Evolutionary conservation across 2,797 vertebrate species (phyloP).

Genomic region (Protosalanx chinensis): DNA sequence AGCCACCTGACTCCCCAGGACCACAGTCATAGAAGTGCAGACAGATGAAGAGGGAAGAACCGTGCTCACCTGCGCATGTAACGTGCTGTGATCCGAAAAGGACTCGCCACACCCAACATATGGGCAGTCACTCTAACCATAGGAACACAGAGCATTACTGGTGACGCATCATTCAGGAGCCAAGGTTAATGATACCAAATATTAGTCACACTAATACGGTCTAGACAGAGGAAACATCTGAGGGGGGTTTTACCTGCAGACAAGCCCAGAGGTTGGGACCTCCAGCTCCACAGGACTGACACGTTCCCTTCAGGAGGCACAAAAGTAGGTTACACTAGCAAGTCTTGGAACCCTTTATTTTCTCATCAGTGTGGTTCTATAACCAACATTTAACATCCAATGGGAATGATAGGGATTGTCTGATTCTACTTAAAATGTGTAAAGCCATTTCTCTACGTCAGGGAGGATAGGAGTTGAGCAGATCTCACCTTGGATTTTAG

Average conservation of each 20-base stretch:
- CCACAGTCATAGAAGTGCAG: not conserved
- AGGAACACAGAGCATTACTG: constrained; percentile 22
- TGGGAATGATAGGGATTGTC: not conserved
- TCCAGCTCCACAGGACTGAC: constrained; percentile 90
- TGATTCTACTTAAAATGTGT: too few species aligned
- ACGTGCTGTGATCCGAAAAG: constrained; percentile 92
- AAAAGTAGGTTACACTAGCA: not conserved
- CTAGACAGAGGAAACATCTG: not conserved
- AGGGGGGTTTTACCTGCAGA: constrained; percentile 82
- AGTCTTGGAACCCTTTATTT: not conserved
- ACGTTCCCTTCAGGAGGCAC: constrained; percentile 79
- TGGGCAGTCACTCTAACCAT: constrained; percentile 81
- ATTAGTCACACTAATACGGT: not conserved
- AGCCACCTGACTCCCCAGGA: too few species aligned
- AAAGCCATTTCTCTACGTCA: not conserved
- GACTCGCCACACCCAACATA: constrained; percentile 98
- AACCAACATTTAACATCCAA: not conserved
- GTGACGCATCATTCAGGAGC: too few species aligned
- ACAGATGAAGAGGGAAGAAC: not conserved
- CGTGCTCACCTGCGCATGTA: constrained; percentile 88
- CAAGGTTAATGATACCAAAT: too few species aligned
- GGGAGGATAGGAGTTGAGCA: not conserved
- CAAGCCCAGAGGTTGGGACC: constrained; percentile 98
- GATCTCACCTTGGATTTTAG: constrained; percentile 89
- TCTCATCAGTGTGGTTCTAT: too few species aligned